These are phyloP conservation scores for Chunga burmeisteri DNA, from an alignment of 2,113 vertebrate species.

Conservation along the genomic window DNA sequence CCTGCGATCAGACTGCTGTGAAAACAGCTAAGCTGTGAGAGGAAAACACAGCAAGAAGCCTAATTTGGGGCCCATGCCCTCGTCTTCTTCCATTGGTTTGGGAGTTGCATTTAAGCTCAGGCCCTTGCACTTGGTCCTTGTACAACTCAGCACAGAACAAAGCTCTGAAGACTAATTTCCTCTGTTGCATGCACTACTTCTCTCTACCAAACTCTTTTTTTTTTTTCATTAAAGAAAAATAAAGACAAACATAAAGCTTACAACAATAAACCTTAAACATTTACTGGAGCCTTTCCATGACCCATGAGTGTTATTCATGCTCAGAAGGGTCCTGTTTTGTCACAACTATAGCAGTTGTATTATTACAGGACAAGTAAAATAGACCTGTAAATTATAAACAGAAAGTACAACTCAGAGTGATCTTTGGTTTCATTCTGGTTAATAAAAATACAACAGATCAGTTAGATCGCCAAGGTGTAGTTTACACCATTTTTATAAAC, in stretches of 20 bases:
- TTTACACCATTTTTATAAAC: not conserved
- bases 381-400: not conserved
- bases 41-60: not conserved
- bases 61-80: too few relatives aligned
- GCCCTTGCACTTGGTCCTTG: not conserved
- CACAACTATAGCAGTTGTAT: not conserved
- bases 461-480: not conserved
- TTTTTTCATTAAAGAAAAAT: not conserved
- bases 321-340: not conserved
- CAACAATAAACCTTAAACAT: not conserved
- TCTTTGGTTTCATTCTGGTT: constrained; percentile 18
- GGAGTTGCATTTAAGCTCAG: not conserved
- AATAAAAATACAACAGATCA: not conserved
- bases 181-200: not conserved
- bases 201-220: not conserved
- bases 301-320: not conserved
- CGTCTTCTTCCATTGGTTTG: not conserved
- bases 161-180: not conserved
- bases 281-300: not conserved
- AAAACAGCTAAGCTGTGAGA: not conserved
- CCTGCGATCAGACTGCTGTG: not conserved
- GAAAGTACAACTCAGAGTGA: not conserved
- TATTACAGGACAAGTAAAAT: not conserved
- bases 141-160: not conserved
- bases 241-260: not conserved